Evolutionary conservation across 2,888 invertebrate species (phyloP), one percentile per base, ranked within the genome.

Genomic region (Amphipoea oculea): DNA sequence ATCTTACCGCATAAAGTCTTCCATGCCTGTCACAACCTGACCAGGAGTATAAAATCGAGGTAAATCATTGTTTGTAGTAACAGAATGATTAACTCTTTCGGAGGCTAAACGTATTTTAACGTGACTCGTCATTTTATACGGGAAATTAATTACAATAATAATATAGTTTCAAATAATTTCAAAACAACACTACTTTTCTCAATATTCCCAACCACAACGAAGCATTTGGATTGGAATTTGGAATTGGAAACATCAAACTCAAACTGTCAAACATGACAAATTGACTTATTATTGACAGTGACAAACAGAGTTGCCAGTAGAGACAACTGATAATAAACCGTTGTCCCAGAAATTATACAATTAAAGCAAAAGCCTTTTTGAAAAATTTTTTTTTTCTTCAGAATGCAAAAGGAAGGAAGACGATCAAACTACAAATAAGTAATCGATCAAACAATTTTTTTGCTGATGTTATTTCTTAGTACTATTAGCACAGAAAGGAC

Each of bases 41-140:
- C 99, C 99, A 0, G 99, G 99, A 6, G 99, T 99, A 90, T 97
- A 99, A 93, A 98, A 97, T 79, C 97, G 96, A 0, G 98, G 98
- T 81, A 97, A 95, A 81, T 97, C 96, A 92, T 97, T 97, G 79
- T 97, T 97, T 48, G 96, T 92, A 45, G 97, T 95, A 45, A 97
- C 96, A 83, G 96, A 96, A 84, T 97, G 97, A 91, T 98, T 97
- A 0, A 98, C 98, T 86, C 98, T 97, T 91, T 98, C 97, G 2
- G 97, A 96, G 17, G 98, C 98, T 85, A 98, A 93, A 62, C 97
- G 97, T 88, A 98, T 98, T 78, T 97, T 97, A 74, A 98, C 98
- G 90, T 97, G 97, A 60, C 97, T 95, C 20, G 96, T 92, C 97
- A 97, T 97, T 86, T 95, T 74, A 69, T 4, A 23, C 11, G 6